phyloP scores from a whole-genome alignment of 2,888 invertebrate genomes.

The Tridacna crocea region DNA sequence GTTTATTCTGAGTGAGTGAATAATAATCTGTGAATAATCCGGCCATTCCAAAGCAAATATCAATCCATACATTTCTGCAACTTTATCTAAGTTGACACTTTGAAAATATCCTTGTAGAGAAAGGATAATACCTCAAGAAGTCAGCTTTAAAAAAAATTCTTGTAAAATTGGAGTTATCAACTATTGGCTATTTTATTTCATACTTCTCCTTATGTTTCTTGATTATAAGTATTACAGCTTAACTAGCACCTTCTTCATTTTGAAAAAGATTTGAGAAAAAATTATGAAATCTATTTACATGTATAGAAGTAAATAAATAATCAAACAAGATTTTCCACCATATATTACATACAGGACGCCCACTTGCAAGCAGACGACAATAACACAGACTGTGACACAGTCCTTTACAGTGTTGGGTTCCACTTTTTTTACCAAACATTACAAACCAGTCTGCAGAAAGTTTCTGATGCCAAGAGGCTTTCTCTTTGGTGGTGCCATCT shows the following conservation, averaged over 20 bases:
- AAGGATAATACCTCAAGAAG: too few species aligned
- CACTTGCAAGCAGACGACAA: neutral
- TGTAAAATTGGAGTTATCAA: too few species aligned
- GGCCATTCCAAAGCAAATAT: too few species aligned
- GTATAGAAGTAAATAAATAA: slow-evolving; percentile 13
- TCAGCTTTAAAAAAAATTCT: too few species aligned
- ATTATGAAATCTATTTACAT: neutral
- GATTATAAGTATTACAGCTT: too few species aligned
- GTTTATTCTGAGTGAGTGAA: too few species aligned
- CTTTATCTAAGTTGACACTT: too few species aligned
- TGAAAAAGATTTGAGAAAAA: neutral
- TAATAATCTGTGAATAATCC: too few species aligned
- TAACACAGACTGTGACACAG: slow-evolving; percentile 25
- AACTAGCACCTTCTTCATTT: neutral
- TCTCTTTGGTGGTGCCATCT: slow-evolving; percentile 43
- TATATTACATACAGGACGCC: slow-evolving; percentile 1
- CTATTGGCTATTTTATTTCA: too few species aligned
- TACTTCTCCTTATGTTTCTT: too few species aligned
- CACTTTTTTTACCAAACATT: neutral
- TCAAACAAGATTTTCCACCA: slow-evolving; percentile 10
- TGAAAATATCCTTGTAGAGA: too few species aligned
- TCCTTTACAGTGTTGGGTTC: neutral
- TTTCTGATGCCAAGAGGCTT: slow-evolving; percentile 66
- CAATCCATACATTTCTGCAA: too few species aligned
- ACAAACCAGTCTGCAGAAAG: slow-evolving; percentile 63